Conservation (phyloP, 2,113 vertebrate genomes). For the Manacus vitellinus region DNA sequence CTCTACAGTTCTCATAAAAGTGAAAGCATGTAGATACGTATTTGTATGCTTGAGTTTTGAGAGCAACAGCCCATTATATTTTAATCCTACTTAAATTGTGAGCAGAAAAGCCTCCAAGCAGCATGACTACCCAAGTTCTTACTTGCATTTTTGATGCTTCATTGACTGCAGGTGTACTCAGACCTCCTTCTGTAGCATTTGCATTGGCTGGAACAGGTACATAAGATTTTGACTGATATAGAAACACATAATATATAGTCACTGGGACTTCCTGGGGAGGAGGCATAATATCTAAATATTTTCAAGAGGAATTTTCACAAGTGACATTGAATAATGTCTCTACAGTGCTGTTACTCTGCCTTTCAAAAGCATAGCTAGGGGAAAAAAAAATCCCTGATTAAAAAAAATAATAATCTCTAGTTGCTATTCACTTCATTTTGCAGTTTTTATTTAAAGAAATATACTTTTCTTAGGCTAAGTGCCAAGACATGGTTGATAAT, state of each 20-base stretch:
- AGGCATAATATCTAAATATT: neutral
- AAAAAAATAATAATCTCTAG: neutral
- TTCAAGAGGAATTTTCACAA: neutral
- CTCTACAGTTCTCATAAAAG: neutral
- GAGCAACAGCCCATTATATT: neutral
- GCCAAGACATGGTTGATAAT: neutral
- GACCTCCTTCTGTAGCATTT: neutral
- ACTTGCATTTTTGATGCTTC: neutral
- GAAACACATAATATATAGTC: neutral
- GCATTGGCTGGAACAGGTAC: neutral
- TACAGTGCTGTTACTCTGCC: neutral
- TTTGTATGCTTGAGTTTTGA: neutral
- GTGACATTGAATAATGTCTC: neutral
- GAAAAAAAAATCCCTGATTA: neutral
- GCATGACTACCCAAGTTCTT: neutral
- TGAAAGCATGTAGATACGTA: neutral
- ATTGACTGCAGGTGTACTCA: neutral
- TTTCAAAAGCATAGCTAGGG: neutral
- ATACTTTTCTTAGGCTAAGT: neutral
- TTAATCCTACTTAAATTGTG: neutral
- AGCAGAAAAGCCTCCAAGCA: neutral
- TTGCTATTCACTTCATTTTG: neutral
- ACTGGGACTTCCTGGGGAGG: neutral
- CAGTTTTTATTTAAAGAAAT: slow-evolving; percentile 6
- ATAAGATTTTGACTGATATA: neutral